These are phyloP conservation scores for Lithosia quadra DNA, from an alignment of 2,888 invertebrate species.

Conservation along the genomic window DNA sequence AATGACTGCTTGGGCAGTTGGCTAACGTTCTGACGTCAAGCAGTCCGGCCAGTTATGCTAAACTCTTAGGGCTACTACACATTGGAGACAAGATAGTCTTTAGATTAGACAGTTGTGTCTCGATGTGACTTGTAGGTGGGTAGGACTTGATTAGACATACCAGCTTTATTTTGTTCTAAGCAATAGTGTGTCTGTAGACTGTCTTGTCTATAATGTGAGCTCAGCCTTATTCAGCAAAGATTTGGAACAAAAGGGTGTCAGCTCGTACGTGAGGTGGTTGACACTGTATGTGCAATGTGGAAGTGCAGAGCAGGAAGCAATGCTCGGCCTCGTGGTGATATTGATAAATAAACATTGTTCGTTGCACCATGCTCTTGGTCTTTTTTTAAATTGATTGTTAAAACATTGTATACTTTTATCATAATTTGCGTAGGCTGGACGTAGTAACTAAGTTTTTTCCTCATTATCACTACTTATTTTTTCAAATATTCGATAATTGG, in stretches of 20 bases:
- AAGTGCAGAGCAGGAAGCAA: constrained; percentile 8
- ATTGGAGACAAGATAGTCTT: too few relatives aligned
- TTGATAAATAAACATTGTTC: constrained; percentile 1
- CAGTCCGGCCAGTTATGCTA: not conserved
- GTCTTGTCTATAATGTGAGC: too few relatives aligned
- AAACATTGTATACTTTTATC: not conserved
- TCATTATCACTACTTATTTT: too few relatives aligned
- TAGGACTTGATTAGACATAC: too few relatives aligned
- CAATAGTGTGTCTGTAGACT: too few relatives aligned
- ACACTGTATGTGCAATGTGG: constrained; percentile 16
- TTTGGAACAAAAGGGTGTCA: constrained; percentile 35
- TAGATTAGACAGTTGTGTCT: too few relatives aligned
- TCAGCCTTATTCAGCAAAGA: constrained; percentile 29
- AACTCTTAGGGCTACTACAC: too few relatives aligned
- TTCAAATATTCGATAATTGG: too few relatives aligned
- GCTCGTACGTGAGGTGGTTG: constrained; percentile 19
- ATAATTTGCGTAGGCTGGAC: too few relatives aligned
- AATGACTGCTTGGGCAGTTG: constrained; percentile 5
- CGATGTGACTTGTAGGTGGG: too few relatives aligned
- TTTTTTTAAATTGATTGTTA: not conserved
- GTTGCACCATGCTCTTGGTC: not conserved
- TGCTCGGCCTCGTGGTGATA: constrained; percentile 3
- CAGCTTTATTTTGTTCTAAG: too few relatives aligned
- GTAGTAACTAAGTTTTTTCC: too few relatives aligned
- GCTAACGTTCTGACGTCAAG: constrained; percentile 11